phyloP scores from a whole-genome alignment of 1,140 invertebrate genomes.

The Nephila pilipes region DNA sequence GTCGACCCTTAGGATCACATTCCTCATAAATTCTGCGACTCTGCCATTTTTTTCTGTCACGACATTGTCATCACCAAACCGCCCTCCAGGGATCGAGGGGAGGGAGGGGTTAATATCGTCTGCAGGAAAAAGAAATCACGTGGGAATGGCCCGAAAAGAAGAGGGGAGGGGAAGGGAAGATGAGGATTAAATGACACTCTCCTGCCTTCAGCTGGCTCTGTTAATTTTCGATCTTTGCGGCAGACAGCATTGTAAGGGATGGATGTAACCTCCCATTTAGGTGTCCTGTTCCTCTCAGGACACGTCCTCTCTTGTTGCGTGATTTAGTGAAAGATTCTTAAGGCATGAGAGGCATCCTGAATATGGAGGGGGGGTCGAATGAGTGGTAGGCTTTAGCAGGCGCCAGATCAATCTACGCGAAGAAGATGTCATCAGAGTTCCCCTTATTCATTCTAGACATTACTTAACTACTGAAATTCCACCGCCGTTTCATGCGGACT shows the following conservation, averaged over 20 bases:
- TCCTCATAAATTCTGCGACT: conserved; percentile 38
- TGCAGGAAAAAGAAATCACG: conserved; percentile 2
- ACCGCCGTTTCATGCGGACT: too few relatives aligned
- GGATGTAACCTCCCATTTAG: background rate
- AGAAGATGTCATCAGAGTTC: background rate
- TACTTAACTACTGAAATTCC: too few relatives aligned
- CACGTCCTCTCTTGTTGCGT: conserved; percentile 4
- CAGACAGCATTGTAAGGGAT: background rate
- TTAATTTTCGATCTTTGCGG: conserved; percentile 29
- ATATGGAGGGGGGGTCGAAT: background rate
- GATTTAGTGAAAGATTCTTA: background rate
- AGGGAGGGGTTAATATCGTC: conserved; percentile 23
- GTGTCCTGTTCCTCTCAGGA: conserved; percentile 25
- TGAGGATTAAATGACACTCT: conserved; percentile 44
- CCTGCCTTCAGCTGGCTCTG: conserved; percentile 11
- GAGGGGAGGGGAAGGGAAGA: too few relatives aligned
- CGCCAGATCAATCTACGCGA: background rate
- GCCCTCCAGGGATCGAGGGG: background rate
- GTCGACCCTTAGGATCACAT: conserved; percentile 42
- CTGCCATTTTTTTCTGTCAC: background rate
- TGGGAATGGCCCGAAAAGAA: conserved; percentile 10
- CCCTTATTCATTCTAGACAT: too few relatives aligned
- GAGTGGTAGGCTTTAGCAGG: background rate
- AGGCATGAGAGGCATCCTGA: background rate
- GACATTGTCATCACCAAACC: conserved; percentile 12